Evolutionary conservation across 2,888 invertebrate species (phyloP), one percentile per base, ranked within the genome.

Genomic region (Calliphora vomitoria): DNA sequence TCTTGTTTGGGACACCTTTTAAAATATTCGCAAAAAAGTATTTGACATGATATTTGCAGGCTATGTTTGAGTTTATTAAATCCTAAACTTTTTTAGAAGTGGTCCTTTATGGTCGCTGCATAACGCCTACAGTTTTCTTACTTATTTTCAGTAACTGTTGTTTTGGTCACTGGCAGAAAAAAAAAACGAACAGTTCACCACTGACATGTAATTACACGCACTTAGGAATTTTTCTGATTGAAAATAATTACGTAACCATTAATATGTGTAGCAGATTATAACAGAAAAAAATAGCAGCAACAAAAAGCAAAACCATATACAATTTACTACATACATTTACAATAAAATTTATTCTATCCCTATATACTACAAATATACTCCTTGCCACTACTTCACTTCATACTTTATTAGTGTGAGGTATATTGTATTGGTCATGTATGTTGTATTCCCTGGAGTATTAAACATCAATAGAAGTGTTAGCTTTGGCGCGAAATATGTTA

Each of bases 121-220:
- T 35, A 35, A 35, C 35, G 6, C 35, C 35, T 44, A 13, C 1
- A 50, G n/a, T 50, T n/a, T 3, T 13, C 50, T n/a, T n/a, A n/a
- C 50, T n/a, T n/a, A 50, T 50, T 50, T 50, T n/a, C 6, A 15
- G n/a, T 38, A 64, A 76, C 15, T 53, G 53, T 50, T 35, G 5
- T 35, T 3, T 35, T 38, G 62, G 60, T 60, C 35, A 4, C 20
- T 44, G 62, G 3, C 10, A n/a, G 1, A n/a, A n/a, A 50, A 50
- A 50, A 15, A 50, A 50, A 53, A 50, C 71, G 53, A 76, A 55
- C 62, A 15, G 25, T 66, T 62, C 78, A 83, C 89, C 89, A 89
- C 90, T 89, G 90, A 90, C 90, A 89, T 91, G 89, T 90, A 91
- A 91, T 91, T 91, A 91, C 91, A 90, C 88, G 90, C 90, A 91